Evolutionary conservation across 2,113 vertebrate genomes (phyloP), one percentile per base, ranked within the genome.

Genomic region (Malurus elegans): DNA sequence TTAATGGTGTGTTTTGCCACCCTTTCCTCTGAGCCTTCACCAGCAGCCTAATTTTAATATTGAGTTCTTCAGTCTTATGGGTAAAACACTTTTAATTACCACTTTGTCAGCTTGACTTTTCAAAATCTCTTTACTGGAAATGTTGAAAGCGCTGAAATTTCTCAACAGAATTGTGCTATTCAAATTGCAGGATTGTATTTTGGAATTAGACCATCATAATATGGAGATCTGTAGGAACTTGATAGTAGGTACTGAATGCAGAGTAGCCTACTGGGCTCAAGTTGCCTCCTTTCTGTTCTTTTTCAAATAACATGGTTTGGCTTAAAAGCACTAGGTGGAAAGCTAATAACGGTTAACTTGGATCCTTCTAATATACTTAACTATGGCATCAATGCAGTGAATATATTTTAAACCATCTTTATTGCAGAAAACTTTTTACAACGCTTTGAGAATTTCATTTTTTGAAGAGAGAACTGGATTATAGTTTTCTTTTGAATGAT

Each of bases 401-500:
- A 95, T 94, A 89, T 96, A 97, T 97, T 96, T 96, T 87, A 97
- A 98, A 94, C 88, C 95, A 97, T 97, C 96, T 97, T 97, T 97
- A 97, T 98, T 97, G 86, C 97, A 96, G 96, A 98, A 96, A 97
- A 97, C 97, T 90, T 97, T 98, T 97, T 97, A 96, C 97, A 97
- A 96, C 96, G 65, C 96, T 97, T 96, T 97, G 97, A 98, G 97
- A 98, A 96, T 98, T 97, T 98, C 97, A 97, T 96, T 96, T 97
- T 97, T 97, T 97, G 93, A 98, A 97, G 97, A 97, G 97, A 98
- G 97, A 98, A 97, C 97, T 98, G 98, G 97, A 98, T 98, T 98
- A 98, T 98, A 98, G 97, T 98, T 98, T 98, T 98, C 97, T 98
- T 97, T 98, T 97, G 98, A 98, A 97, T 98, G 98, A 98, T 98